These are phyloP conservation scores for Mythimna impura DNA, from an alignment of 2,888 invertebrate species.

Conservation along the genomic window DNA sequence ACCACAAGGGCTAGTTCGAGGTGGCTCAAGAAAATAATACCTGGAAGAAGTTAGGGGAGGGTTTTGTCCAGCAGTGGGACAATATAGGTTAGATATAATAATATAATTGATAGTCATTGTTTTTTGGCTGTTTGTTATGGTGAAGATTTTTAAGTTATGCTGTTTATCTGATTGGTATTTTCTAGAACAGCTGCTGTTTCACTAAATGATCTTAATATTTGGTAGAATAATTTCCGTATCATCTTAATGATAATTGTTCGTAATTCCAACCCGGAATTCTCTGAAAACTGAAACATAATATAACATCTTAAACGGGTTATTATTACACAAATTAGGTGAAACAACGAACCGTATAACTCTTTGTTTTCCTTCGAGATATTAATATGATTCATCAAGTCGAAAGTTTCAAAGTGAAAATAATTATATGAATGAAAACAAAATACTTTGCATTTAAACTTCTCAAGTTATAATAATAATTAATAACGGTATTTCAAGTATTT, in stretches of 20 bases:
- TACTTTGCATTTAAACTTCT: conserved; percentile 59
- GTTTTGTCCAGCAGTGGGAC: too few species aligned
- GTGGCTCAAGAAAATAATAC: too few species aligned
- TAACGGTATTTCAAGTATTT: conserved; percentile 63
- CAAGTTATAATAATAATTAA: conserved; percentile 59
- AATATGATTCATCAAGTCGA: conserved; percentile 48
- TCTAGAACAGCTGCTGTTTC: not conserved
- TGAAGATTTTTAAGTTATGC: not conserved
- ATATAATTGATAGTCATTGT: too few species aligned
- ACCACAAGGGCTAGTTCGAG: too few species aligned
- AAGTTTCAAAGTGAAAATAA: conserved; percentile 48
- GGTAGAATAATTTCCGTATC: not conserved
- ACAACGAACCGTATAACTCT: conserved; percentile 33
- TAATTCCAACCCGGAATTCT: conserved; percentile 10
- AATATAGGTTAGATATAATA: too few species aligned
- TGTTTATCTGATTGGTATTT: not conserved
- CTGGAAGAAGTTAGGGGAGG: too few species aligned
- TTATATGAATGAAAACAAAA: conserved; percentile 52
- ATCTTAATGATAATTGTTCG: not conserved
- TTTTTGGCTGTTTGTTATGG: not conserved
- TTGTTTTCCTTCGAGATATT: conserved; percentile 51
- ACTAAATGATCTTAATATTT: not conserved
- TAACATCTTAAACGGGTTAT: conserved; percentile 27
- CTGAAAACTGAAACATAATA: conserved; percentile 9
- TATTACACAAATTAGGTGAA: conserved; percentile 40